Percentiles rank a stretch among this genome's conserved stretches.
Conservation (phyloP, 2,797 vertebrate genomes). For the Microctenopoma stevenorrisi region DNA sequence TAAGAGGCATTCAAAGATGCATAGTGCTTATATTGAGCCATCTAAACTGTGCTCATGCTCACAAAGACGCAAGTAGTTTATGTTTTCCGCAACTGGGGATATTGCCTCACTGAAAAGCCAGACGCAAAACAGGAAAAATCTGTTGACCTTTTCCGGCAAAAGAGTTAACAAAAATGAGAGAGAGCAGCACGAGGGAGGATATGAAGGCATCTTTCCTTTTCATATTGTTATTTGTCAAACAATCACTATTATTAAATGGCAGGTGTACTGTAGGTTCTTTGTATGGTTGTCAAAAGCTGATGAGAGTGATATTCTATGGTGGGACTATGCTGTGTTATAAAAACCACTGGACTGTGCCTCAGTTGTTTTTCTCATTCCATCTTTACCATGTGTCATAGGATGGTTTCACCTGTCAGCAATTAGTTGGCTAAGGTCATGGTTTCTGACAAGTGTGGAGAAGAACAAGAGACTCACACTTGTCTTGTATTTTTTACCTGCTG, state of each 20-base stretch:
- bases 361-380: slow-evolving; percentile 14
- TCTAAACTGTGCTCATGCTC: slow-evolving; percentile 16
- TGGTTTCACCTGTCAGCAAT: slow-evolving; percentile 41
- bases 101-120: slow-evolving; percentile 57
- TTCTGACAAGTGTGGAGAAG: slow-evolving; percentile 73
- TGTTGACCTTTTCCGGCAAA: slow-evolving; percentile 82
- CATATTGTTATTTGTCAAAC: slow-evolving; percentile 63
- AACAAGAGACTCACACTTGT: slow-evolving; percentile 60
- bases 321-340: not conserved
- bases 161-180: slow-evolving; percentile 80
- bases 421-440: slow-evolving; percentile 65
- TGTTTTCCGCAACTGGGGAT: slow-evolving; percentile 49
- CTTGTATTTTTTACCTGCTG: slow-evolving; percentile 75
- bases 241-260: slow-evolving; percentile 46
- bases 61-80: slow-evolving; percentile 41
- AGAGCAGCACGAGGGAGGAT: slow-evolving; percentile 71
- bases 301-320: not conserved
- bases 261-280: slow-evolving; percentile 55
- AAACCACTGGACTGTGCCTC: not conserved
- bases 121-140: slow-evolving; percentile 90
- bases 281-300: slow-evolving; percentile 2
- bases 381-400: slow-evolving; percentile 34
- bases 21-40: not conserved
- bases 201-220: slow-evolving; percentile 54
- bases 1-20: slow-evolving; percentile 5